Conservation (phyloP, 1,140 invertebrate genomes). For the Drosophila triauraria region DNA sequence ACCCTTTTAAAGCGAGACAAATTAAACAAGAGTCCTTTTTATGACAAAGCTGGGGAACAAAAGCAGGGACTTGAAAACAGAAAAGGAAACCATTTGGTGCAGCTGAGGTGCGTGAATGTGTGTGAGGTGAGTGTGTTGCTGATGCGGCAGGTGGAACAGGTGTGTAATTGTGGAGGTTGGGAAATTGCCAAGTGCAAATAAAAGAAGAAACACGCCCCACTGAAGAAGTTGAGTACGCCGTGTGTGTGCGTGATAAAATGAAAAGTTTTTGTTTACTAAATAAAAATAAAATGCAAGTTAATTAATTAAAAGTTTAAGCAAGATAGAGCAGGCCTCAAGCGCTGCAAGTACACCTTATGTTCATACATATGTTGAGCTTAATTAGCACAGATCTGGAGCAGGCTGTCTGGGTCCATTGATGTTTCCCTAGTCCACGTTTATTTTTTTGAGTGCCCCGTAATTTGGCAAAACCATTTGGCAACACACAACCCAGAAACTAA, state of each 20-base stretch:
- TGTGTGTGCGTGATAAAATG: conserved; percentile 26
- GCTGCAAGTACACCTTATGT: conserved; percentile 9
- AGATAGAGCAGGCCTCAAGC: conserved; percentile 72
- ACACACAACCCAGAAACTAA: conserved; percentile 33
- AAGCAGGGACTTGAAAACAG: neutral
- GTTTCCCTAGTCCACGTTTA: conserved; percentile 4
- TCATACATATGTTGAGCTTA: conserved; percentile 49
- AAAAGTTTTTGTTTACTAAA: conserved; percentile 80
- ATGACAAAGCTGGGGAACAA: neutral
- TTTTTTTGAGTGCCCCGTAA: conserved; percentile 53
- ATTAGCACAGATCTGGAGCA: conserved; percentile 43
- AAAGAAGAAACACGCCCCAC: conserved; percentile 15
- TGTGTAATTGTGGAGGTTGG: conserved; percentile 18
- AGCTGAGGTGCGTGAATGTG: conserved; percentile 19
- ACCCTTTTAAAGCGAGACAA: conserved; percentile 11
- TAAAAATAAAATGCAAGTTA: conserved; percentile 81
- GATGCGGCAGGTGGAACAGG: conserved; percentile 25
- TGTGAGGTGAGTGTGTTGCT: conserved; percentile 7
- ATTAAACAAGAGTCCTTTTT: conserved; percentile 15
- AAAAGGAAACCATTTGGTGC: conserved; percentile 26
- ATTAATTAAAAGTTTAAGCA: conserved; percentile 78
- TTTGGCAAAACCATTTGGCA: conserved; percentile 42
- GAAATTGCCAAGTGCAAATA: conserved; percentile 54
- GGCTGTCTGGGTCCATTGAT: conserved; percentile 28
- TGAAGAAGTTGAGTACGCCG: conserved; percentile 1